These are phyloP conservation scores for Australoheros scitulus DNA, from an alignment of 2,113 vertebrate genomes.

Conservation along the genomic window DNA sequence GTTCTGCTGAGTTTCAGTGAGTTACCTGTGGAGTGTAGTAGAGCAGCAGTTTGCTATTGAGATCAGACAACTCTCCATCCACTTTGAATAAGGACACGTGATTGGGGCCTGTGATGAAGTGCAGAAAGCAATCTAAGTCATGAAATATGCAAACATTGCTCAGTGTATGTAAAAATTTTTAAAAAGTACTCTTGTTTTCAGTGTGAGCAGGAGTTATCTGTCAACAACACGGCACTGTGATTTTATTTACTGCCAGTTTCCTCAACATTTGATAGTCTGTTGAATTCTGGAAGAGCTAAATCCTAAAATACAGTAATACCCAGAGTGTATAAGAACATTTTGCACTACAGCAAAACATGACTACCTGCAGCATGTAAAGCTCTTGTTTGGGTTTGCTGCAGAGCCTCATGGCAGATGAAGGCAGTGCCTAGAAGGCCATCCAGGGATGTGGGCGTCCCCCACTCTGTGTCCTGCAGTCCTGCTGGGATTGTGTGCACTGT, in stretches of 20 bases:
- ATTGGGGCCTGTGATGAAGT: constrained; percentile 87
- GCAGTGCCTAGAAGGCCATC: constrained; percentile 91
- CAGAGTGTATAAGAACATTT: background rate
- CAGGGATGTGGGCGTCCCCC: constrained; percentile 96
- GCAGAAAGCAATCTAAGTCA: constrained; percentile 26
- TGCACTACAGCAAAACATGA: background rate
- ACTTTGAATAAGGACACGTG: constrained; percentile 86
- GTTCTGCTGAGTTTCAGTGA: background rate
- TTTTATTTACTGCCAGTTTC: background rate
- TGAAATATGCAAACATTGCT: constrained; percentile 29
- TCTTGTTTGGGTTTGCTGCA: constrained; percentile 83
- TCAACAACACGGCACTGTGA: background rate
- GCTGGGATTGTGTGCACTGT: constrained; percentile 87
- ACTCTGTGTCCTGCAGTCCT: constrained; percentile 92
- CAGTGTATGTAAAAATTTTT: background rate
- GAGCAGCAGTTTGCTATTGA: constrained; percentile 88
- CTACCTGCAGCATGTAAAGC: constrained; percentile 83
- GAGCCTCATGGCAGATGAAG: constrained; percentile 92
- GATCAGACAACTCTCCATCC: constrained; percentile 88
- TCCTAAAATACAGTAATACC: background rate
- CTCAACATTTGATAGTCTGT: background rate
- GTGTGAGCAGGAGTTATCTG: background rate
- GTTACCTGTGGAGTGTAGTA: constrained; percentile 97
- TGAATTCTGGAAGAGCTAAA: background rate
- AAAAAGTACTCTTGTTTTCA: background rate